Evolutionary conservation across 2,888 invertebrate species (phyloP).

Genomic region (Ophion costatus): DNA sequence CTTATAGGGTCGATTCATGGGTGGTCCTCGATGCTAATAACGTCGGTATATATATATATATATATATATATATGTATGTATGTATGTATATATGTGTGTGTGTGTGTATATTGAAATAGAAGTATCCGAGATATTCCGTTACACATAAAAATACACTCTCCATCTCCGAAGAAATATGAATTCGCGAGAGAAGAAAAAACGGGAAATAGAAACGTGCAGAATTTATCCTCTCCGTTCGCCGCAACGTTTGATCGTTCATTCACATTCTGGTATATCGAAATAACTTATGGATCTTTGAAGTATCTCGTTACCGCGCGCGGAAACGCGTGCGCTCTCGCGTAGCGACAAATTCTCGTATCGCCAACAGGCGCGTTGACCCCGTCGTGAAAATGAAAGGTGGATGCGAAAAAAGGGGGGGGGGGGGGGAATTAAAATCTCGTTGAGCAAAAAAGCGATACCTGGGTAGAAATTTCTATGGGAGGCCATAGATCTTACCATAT

Average conservation of each 20-base stretch:
- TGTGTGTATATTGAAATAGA: constrained; percentile 1
- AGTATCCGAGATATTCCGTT: constrained; percentile 30
- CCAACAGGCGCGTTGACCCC: neutral
- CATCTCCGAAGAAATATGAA: constrained; percentile 49
- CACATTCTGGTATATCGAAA: constrained; percentile 14
- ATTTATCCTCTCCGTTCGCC: neutral
- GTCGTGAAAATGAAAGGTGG: neutral
- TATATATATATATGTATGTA: constrained; percentile 14
- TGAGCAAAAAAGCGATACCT: neutral
- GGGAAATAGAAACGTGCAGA: constrained; percentile 1
- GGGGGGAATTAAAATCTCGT: too few relatives aligned
- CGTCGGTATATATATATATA: constrained; percentile 49
- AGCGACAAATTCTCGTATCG: neutral
- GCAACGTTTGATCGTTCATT: constrained; percentile 26
- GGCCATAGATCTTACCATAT: too few relatives aligned
- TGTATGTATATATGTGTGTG: constrained; percentile 4
- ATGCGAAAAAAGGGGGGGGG: neutral
- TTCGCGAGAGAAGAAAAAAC: neutral
- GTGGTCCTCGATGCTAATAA: constrained; percentile 82
- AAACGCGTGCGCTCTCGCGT: neutral
- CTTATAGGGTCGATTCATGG: constrained; percentile 81
- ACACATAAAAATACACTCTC: constrained; percentile 43
- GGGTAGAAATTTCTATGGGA: too few relatives aligned
- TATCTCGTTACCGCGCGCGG: neutral
- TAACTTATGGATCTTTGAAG: neutral